Conservation (phyloP, 2,888 invertebrate genomes). For the Alviniconcha strummeri region DNA sequence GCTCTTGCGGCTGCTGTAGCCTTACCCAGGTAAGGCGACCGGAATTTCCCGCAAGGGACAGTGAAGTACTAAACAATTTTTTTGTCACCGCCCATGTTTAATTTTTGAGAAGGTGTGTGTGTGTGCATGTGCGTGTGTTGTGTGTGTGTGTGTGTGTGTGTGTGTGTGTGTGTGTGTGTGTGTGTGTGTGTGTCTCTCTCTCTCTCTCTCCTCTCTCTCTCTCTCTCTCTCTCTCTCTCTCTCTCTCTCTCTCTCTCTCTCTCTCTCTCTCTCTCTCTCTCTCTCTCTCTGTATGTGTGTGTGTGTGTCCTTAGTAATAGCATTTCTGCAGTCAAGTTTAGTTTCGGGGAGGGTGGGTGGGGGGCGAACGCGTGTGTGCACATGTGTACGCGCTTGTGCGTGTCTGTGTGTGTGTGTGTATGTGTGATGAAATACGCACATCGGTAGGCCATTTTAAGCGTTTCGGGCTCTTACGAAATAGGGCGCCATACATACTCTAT, state of each 20-base stretch:
- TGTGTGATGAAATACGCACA: neutral
- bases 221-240: slow-evolving; percentile 20
- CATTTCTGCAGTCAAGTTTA: too few relatives aligned
- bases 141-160: slow-evolving; percentile 18
- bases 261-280: slow-evolving; percentile 14
- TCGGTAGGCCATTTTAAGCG: too few relatives aligned
- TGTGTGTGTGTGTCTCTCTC: slow-evolving; percentile 10
- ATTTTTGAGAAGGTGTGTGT: neutral
- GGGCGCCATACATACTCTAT: too few relatives aligned
- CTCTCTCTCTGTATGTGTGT: neutral
- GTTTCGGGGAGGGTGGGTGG: too few relatives aligned
- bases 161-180: neutral
- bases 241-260: neutral
- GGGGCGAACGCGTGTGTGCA: too few relatives aligned
- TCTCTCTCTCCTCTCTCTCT: slow-evolving; percentile 10
- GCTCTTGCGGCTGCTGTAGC: too few relatives aligned
- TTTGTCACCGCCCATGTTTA: neutral
- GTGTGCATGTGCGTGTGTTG: neutral
- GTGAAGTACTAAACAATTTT: too few relatives aligned
- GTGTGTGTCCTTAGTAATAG: too few relatives aligned
- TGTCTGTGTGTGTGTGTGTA: neutral
- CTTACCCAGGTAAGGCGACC: too few relatives aligned
- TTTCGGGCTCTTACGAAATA: too few relatives aligned
- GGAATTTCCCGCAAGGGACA: too few relatives aligned
- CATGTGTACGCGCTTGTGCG: neutral